Conservation (phyloP, 1,140 invertebrate species). For the Lordiphosa mommai region DNA sequence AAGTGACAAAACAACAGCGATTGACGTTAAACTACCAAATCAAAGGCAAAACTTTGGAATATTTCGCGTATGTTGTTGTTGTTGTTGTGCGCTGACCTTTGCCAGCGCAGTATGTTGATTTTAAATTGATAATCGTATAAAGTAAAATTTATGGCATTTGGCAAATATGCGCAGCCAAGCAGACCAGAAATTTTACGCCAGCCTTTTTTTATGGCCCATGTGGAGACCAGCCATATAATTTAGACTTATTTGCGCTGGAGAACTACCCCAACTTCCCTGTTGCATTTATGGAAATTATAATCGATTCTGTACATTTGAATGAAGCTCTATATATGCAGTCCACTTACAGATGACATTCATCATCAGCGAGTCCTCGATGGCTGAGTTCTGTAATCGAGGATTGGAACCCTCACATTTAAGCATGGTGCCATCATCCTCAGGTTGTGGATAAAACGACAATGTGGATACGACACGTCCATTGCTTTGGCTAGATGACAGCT, state of each 20-base stretch:
- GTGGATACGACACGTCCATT: conserved; percentile 87
- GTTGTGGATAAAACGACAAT: conserved; percentile 88
- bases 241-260: conserved; percentile 67
- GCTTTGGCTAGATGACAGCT: conserved; percentile 85
- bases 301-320: not conserved
- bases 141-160: conserved; percentile 60
- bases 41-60: conserved; percentile 11
- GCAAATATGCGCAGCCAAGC: conserved; percentile 22
- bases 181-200: conserved; percentile 28
- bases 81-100: conserved; percentile 21
- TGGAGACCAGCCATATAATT: conserved; percentile 47
- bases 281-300: conserved; percentile 55
- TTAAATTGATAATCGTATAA: conserved; percentile 74
- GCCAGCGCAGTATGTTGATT: conserved; percentile 24
- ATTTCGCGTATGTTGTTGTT: not conserved
- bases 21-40: conserved; percentile 21
- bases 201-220: conserved; percentile 53
- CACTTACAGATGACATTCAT: conserved; percentile 94
- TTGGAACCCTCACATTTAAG: conserved; percentile 93
- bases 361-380: conserved; percentile 88
- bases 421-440: conserved; percentile 90
- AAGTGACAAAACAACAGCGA: conserved; percentile 23
- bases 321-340: conserved; percentile 1
- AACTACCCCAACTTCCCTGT: not conserved
- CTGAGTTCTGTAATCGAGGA: conserved; percentile 85